These are phyloP conservation scores for Ceratitis capitata DNA, from an alignment of 1,140 invertebrate genomes.

Conservation along the genomic window DNA sequence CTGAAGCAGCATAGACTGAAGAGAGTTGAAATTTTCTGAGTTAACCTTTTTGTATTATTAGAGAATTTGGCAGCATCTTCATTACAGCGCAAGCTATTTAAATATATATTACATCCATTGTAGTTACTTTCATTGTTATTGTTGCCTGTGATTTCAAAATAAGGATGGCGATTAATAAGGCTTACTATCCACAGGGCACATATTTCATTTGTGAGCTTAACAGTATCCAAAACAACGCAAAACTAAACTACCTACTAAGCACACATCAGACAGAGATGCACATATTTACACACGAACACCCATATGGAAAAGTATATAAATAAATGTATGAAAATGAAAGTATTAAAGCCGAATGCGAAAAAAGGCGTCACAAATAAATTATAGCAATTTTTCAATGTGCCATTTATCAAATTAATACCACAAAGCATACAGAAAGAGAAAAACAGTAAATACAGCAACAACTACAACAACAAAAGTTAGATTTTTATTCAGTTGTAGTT, in stretches of 20 bases:
- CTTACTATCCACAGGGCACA: neutral
- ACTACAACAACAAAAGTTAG: too few relatives aligned
- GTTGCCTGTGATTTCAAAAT: too few relatives aligned
- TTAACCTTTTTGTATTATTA: too few relatives aligned
- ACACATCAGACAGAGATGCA: neutral
- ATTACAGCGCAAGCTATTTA: too few relatives aligned
- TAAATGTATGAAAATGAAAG: neutral
- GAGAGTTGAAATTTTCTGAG: too few relatives aligned
- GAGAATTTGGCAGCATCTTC: too few relatives aligned
- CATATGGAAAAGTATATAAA: neutral
- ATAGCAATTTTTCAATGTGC: neutral
- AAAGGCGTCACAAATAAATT: neutral
- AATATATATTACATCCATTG: too few relatives aligned
- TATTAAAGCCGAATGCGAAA: neutral
- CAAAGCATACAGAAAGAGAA: neutral
- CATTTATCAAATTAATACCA: neutral
- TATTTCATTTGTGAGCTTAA: too few relatives aligned
- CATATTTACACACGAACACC: neutral
- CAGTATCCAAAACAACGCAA: too few relatives aligned
- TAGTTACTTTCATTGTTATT: too few relatives aligned
- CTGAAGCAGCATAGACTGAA: too few relatives aligned
- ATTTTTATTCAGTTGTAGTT: too few relatives aligned
- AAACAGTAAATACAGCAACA: neutral
- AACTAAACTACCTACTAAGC: neutral
- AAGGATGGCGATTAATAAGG: neutral